Percentiles rank a stretch among this genome's conserved stretches.
Evolutionary conservation across 2,113 vertebrate species (phyloP).

Genomic region (Amphiprion percula): DNA sequence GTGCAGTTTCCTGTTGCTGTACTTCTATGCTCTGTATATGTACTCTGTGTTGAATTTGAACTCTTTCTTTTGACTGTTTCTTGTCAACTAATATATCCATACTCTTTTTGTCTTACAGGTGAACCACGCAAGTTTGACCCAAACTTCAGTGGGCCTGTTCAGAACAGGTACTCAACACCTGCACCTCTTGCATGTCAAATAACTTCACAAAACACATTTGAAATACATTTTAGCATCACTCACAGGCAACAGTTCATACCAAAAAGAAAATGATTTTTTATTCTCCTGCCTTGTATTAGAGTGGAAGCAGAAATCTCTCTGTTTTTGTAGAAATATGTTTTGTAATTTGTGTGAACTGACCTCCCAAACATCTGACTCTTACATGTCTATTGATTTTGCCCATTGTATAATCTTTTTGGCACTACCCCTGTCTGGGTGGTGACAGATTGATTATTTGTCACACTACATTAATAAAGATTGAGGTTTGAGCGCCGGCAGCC

Average conservation of each 20-base stretch:
- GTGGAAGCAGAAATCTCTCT: background rate
- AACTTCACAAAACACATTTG: background rate
- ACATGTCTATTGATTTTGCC: constrained; percentile 33
- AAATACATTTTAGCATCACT: background rate
- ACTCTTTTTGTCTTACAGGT: constrained; percentile 87
- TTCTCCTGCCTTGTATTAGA: background rate
- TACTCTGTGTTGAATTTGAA: background rate
- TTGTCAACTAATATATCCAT: constrained; percentile 11
- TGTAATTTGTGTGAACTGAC: constrained; percentile 10
- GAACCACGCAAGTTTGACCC: constrained; percentile 92
- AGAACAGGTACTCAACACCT: constrained; percentile 86
- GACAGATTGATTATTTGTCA: constrained; percentile 73
- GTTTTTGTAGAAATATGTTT: background rate
- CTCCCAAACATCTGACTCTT: constrained; percentile 16
- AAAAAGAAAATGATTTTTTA: no score
- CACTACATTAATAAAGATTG: constrained; percentile 66
- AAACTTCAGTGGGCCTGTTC: constrained; percentile 92
- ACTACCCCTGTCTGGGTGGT: constrained; percentile 7
- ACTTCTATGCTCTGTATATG: background rate
- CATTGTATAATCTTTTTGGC: constrained; percentile 51
- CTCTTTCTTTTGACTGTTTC: background rate
- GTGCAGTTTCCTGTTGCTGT: background rate
- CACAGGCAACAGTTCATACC: background rate
- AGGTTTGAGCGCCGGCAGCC: constrained; percentile 45
- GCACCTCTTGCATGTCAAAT: background rate